These are phyloP conservation scores for Psix sp. DNA, from an alignment of 1,140 invertebrate genomes.

Conservation along the genomic window DNA sequence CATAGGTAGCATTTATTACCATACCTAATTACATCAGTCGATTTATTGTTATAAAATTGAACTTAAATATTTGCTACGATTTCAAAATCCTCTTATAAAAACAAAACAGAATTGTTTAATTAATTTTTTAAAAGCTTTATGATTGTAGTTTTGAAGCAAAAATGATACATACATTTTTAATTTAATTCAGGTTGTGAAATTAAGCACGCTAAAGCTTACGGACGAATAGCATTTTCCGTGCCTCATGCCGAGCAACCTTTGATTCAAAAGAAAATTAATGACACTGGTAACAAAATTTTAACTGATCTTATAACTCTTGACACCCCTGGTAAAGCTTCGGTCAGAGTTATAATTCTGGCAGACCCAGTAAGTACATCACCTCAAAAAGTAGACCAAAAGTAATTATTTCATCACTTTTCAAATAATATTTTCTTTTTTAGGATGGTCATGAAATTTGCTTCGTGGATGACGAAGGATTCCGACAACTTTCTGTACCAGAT, in stretches of 20 bases:
- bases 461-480: constrained; percentile 96
- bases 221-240: constrained; percentile 95
- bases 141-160: constrained; percentile 2
- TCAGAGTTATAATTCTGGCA: constrained; percentile 95
- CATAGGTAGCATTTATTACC: constrained; percentile 79
- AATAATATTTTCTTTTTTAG: constrained; percentile 70
- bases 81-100: too few species aligned
- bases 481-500: constrained; percentile 91
- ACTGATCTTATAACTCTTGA: constrained; percentile 93
- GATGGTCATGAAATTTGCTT: constrained; percentile 99
- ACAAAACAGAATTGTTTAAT: too few species aligned
- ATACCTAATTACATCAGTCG: too few species aligned
- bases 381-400: neutral
- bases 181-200: constrained; percentile 79
- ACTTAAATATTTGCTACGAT: too few species aligned
- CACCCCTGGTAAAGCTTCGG: constrained; percentile 97
- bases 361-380: constrained; percentile 84
- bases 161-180: constrained; percentile 11
- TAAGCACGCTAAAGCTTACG: constrained; percentile 94
- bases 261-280: constrained; percentile 86
- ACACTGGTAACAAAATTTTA: constrained; percentile 86
- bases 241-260: constrained; percentile 84
- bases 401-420: too few species aligned
- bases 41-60: too few species aligned
- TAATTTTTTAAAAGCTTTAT: too few species aligned